Evolutionary conservation across 1,140 invertebrate species (phyloP), one percentile per base, ranked within the genome.

Genomic region (Bombyx mandarina): DNA sequence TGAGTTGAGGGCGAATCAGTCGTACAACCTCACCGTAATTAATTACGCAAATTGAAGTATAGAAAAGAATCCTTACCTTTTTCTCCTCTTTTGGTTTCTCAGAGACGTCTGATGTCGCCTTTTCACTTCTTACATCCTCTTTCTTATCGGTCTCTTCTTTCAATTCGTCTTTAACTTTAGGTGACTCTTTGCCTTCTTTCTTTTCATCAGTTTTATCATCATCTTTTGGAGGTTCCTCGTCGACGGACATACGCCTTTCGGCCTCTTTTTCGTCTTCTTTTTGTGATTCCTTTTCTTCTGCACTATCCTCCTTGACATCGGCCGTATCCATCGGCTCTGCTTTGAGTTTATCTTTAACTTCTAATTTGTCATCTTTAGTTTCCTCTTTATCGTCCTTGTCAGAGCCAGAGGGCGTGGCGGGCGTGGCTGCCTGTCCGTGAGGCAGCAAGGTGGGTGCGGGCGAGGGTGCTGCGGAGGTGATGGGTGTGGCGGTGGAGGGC

Each of bases 61-160:
- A 35, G 26, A 35, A 35, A 35, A 53, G 42, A 49, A 8, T 44
- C 9, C 7, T 54, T 53, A 64, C 88, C 57, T 89, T 90, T 71
- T 89, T 90, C 61, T 91, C 89, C 8, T 88, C 86, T 47, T 88
- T 86, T 49, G 88, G 83, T 49, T 86, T 86, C 42, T 89, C 88
- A 55, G 79, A 80, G 8, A 70, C 71, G 49, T 86, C 79, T 6
- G 79, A 77, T 66, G 89, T 86, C 3, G 89, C 86, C 61, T 90
- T 89, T 12, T 87, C 84, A 60, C 90, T 91, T 59, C 89, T 89
- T 1, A 68, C 80, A 56, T 90, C 86, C 1, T 89, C 83, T 53
- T 84, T 82, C 60, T 83, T 82, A 66, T 83, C 82, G 0, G 60
- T 18, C 52, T 85, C 75, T 59, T 90, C 79, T 54, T 86, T 56